Evolutionary conservation across 2,888 invertebrate genomes (phyloP), one percentile per base, ranked within the genome.

Genomic region (Argyresthia albistria): DNA sequence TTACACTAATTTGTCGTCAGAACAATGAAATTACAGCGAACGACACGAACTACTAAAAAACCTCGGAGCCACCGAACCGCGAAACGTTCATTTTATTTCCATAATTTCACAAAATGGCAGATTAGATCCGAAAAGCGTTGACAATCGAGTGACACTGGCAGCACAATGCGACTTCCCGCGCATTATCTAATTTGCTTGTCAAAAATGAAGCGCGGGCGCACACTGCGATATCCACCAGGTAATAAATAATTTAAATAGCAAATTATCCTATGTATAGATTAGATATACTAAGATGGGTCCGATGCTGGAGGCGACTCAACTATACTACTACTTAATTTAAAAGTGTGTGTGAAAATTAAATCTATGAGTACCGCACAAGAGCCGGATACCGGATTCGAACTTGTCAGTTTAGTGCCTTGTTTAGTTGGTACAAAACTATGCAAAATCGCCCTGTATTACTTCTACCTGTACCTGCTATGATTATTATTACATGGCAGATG

Each of bases 111-210:
- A 80, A 83, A 80, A 82, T 80, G 73, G 70, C 73, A 73, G 76
- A 81, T 81, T 79, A 78, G 81, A 79, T 78, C 77, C 73, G 70
- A 80, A 81, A 78, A 76, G 70, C 67, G 69, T 72, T 79, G 83
- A 83, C 83, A 83, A 80, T 76, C 70, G 66, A 62, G 61, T 65
- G 64, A 63, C 67, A 64, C 61, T 67, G 71, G 67, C 79, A 76
- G 75, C 76, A 84, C 84, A 86, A 87, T 84, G 70, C 63, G 58
- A 60, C 60, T 75, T 80, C 76, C 76, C 76, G 74, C 67, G 68
- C 67, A 80, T 84, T 81, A 80, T 78, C 76, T 77, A 86, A 81
- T 87, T 87, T 83, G 66, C 73, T 73, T 79, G 84, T 87, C 86
- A 84, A 80, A 83, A 80, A 65, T 35, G 63, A 58, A 71, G 73